Conservation (phyloP, 2,113 vertebrate species). For the Chionis minor region DNA sequence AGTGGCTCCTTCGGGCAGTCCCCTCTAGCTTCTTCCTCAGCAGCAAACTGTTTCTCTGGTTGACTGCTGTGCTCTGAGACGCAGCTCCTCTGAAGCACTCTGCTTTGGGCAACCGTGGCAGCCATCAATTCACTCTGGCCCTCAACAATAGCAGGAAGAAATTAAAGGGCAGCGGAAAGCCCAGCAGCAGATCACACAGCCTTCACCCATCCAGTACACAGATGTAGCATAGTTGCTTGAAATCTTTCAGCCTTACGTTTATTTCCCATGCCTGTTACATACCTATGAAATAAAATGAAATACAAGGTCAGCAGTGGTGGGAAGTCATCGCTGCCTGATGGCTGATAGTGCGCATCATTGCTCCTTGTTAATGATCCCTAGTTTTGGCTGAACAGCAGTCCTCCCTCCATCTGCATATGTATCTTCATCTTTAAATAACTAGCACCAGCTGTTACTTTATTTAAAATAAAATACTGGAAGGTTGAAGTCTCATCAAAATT, state of each 20-base stretch:
- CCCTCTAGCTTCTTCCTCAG: background rate
- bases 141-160: background rate
- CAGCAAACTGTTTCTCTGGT: background rate
- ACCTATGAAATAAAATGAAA: background rate
- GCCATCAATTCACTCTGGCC: rapidly evolving
- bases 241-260: background rate
- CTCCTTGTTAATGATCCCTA: too few relatives aligned
- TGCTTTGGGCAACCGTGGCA: background rate
- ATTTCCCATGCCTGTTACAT: background rate
- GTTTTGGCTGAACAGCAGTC: background rate
- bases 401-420: background rate
- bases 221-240: background rate
- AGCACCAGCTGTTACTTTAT: background rate
- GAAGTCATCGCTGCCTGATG: background rate
- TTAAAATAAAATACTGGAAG: background rate
- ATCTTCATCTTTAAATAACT: background rate
- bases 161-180: background rate
- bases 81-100: background rate
- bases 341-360: too few relatives aligned
- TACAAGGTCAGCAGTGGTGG: background rate
- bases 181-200: background rate
- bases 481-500: background rate
- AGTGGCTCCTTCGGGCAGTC: background rate
- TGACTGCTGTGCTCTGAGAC: background rate
- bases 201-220: background rate